Percentiles rank a stretch among this genome's conserved stretches.
phyloP scores from a whole-genome alignment of 1,140 invertebrate genomes.

The Diuraphis noxia region DNA sequence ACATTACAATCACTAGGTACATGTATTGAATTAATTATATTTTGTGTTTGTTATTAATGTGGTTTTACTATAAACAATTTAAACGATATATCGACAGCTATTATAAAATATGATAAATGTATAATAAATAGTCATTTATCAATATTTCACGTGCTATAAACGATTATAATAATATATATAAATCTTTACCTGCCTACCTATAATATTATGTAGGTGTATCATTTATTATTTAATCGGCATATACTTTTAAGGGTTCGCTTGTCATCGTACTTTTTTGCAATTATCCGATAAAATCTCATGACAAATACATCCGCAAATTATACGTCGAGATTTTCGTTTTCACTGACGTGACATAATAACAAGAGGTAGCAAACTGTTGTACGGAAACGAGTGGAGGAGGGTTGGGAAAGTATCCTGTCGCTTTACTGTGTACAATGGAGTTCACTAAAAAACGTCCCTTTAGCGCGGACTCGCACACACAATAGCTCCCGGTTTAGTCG shows the following conservation, averaged over 20 bases:
- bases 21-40: neutral
- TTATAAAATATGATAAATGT: no score
- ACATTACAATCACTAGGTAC: neutral
- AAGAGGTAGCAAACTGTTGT: slow-evolving; percentile 41
- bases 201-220: neutral
- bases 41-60: neutral
- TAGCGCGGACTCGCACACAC: slow-evolving; percentile 13
- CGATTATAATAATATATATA: neutral
- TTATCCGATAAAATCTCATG: neutral
- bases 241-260: neutral
- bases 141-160: neutral
- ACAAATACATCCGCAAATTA: neutral
- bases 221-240: neutral
- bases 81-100: neutral
- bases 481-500: slow-evolving; percentile 29
- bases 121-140: neutral
- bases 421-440: slow-evolving; percentile 45
- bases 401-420: slow-evolving; percentile 41
- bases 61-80: neutral
- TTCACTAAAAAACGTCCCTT: slow-evolving; percentile 52
- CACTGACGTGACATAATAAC: slow-evolving; percentile 17
- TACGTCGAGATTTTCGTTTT: slow-evolving; percentile 20
- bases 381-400: slow-evolving; percentile 9
- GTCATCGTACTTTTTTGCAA: neutral
- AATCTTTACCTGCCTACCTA: no score